These are phyloP conservation scores for Meleagris gallopavo DNA, from an alignment of 2,113 vertebrate species.

Conservation along the genomic window DNA sequence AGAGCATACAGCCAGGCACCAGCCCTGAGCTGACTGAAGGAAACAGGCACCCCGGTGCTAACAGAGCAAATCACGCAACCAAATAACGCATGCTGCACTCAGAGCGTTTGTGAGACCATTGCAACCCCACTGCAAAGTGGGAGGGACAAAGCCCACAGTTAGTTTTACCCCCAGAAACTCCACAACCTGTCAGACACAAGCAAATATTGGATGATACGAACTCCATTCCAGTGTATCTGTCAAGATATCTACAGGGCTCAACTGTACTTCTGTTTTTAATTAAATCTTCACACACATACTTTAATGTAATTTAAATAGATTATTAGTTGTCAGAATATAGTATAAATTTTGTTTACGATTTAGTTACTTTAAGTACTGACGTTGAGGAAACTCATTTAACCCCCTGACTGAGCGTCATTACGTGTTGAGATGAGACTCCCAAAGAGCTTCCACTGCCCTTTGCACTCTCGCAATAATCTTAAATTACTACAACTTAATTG, in stretches of 20 bases:
- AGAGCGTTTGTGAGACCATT: background rate
- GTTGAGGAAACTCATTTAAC: conserved; percentile 82
- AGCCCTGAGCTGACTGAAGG: background rate
- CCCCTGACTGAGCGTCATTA: conserved; percentile 74
- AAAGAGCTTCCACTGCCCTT: conserved; percentile 74
- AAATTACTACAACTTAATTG: conserved; percentile 77
- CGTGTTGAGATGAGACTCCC: conserved; percentile 73
- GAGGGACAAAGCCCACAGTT: conserved; percentile 43
- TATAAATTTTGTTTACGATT: conserved; percentile 87
- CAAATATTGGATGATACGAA: conserved; percentile 75
- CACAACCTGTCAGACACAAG: conserved; percentile 61
- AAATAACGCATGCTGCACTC: conserved; percentile 9
- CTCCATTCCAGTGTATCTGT: conserved; percentile 77
- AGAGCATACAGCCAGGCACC: background rate
- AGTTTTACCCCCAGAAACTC: conserved; percentile 54
- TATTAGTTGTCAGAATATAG: conserved; percentile 83
- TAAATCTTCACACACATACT: conserved; percentile 82
- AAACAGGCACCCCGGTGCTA: conserved; percentile 39
- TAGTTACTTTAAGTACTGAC: conserved; percentile 82
- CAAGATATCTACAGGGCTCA: conserved; percentile 80
- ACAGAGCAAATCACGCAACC: background rate
- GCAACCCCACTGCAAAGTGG: conserved; percentile 19
- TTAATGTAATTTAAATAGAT: conserved; percentile 85
- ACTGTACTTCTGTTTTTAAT: conserved; percentile 81
- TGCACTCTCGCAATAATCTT: conserved; percentile 74